Conservation (phyloP, 30 jellyfish, hydroid and myxozoan genomes). For the Rhopilema esculentum region DNA sequence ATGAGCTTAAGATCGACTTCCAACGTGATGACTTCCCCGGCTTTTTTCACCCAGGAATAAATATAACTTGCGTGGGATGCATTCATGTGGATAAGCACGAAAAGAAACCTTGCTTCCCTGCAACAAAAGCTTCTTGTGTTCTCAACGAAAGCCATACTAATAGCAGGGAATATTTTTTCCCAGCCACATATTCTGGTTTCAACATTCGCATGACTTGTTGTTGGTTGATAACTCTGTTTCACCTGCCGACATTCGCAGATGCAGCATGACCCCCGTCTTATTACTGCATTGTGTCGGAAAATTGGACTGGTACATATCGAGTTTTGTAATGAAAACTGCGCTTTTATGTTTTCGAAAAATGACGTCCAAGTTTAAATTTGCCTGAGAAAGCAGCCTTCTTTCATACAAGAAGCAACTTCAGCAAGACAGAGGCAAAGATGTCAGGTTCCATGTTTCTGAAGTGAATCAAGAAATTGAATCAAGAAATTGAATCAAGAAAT, state of each 20-base stretch:
- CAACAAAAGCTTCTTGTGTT: neutral
- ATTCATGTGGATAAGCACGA: neutral
- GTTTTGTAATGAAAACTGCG: constrained; percentile 2
- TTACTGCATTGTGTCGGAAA: neutral
- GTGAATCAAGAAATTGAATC: neutral
- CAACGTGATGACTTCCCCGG: neutral
- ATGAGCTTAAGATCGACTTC: neutral
- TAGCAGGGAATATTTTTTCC: neutral
- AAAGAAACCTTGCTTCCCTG: neutral
- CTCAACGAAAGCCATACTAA: neutral
- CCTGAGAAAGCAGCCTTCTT: neutral
- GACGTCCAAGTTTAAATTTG: neutral
- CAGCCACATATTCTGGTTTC: neutral
- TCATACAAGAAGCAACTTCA: neutral
- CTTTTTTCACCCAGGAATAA: neutral
- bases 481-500: no score
- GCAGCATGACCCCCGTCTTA: constrained; percentile 14
- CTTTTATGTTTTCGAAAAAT: neutral
- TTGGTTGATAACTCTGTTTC: neutral
- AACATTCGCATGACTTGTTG: neutral
- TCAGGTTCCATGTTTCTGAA: neutral
- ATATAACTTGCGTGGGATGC: neutral
- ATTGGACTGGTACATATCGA: constrained; percentile 20
- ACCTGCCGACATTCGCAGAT: neutral
- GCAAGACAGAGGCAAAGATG: neutral